Evolutionary conservation across 2,113 vertebrate species (phyloP), one percentile per base, ranked within the genome.

Genomic region (Gallinago paraguaiae): DNA sequence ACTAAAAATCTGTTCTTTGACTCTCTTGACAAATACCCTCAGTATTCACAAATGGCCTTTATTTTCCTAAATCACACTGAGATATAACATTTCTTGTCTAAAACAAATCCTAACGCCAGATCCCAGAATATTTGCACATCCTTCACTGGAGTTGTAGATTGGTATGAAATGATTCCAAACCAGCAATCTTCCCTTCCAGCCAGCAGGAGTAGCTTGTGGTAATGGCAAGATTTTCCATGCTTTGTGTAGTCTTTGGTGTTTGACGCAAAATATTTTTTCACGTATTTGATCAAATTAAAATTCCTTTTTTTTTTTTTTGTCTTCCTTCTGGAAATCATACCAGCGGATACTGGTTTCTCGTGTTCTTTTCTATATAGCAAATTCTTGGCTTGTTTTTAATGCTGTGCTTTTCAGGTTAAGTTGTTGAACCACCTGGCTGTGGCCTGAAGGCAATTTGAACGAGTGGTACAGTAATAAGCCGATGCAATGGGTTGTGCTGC

Each of bases 1-100:
- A 86, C 86, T 86, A 75, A 95, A 92, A 93, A 88, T 60, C 64
- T 51, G 72, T 77, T 91, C 56, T 79, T 91, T 89, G 59, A 53
- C 81, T 94, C n/a, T 83, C 61, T 75, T 95, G 93, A 95, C 53
- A 76, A 92, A 97, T 95, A 84, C 19, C 56, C 57, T 53, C 39
- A 84, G 43, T 28, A 33, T 68, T 86, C 74, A 76, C 74, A 92
- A 92, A 79, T 84, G 82, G 63, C 69, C 74, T 96, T 91, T 92
- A 87, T 93, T 87, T 94, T 93, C 51, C n/a, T 93, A 88, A 92
- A 90, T 92, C 83, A 92, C 15, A n/a, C 18, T 0, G 10, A 76
- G n/a, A 79, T 84, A 60, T 9, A 78, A 83, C 30, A 39, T 75
- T 81, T 82, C 48, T 88, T 83, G 46, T 86, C 57, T 41, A n/a